A percentile compares a stretch with the other conserved stretches of the same genome.
phyloP scores from a whole-genome alignment of 2,797 vertebrate species.

The Tangara arthus region DNA sequence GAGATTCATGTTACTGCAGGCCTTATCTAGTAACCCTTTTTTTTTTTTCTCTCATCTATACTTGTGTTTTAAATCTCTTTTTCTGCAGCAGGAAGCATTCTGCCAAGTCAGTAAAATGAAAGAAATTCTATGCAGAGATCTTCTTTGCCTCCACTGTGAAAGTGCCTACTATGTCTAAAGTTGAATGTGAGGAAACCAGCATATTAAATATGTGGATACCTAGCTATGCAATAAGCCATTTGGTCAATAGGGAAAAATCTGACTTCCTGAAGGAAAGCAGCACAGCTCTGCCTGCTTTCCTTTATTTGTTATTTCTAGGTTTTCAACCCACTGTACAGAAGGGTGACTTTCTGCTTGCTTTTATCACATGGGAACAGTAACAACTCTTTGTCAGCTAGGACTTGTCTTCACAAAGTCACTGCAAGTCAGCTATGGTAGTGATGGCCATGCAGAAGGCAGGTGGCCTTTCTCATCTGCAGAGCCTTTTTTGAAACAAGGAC shows the following conservation, averaged over 20 bases:
- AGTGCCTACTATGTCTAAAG: neutral
- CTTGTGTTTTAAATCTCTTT: neutral
- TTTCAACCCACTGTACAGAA: neutral
- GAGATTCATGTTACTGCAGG: neutral
- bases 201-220: neutral
- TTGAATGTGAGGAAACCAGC: neutral
- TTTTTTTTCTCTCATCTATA: neutral
- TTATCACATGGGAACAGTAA: neutral
- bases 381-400: neutral
- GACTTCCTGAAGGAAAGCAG: neutral
- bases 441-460: neutral
- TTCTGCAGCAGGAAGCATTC: neutral
- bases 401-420: neutral
- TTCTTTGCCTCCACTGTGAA: neutral
- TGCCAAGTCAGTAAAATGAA: neutral
- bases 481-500: neutral
- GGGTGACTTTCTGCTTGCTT: neutral
- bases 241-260: neutral
- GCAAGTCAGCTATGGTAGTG: neutral
- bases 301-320: neutral
- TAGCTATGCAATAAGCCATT: neutral
- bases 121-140: neutral
- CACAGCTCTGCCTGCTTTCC: fast-evolving
- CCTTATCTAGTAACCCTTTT: neutral
- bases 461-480: neutral